Evolutionary conservation across 92 coral and sea anemone species (phyloP).

Genomic region (Scolanthus callimorphus): DNA sequence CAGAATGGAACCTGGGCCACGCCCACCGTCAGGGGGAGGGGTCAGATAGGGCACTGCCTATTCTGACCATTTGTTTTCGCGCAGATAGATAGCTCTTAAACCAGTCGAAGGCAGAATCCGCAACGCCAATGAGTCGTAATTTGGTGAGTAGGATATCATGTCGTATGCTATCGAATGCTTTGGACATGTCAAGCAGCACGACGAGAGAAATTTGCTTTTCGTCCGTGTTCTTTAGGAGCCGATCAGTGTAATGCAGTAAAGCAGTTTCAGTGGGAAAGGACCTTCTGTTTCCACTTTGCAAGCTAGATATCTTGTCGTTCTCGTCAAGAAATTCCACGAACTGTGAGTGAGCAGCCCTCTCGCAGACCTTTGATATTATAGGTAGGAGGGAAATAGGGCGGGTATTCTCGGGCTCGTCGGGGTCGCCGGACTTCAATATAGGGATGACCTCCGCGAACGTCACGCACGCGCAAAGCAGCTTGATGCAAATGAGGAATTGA

Average conservation of each 20-base stretch:
- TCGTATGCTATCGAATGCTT: slow-evolving; percentile 48
- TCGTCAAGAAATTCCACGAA: slow-evolving; percentile 12
- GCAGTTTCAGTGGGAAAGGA: slow-evolving; percentile 37
- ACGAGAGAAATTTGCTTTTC: slow-evolving; percentile 12
- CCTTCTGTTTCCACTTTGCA: slow-evolving; percentile 48
- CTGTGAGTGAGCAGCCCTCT: slow-evolving; percentile 21
- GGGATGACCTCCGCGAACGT: slow-evolving; percentile 44
- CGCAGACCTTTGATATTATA: slow-evolving; percentile 26
- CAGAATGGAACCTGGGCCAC: slow-evolving; percentile 49
- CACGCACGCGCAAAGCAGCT: slow-evolving; percentile 28
- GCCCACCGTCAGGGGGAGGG: slow-evolving; percentile 34
- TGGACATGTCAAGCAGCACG: slow-evolving; percentile 43
- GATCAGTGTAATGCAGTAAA: slow-evolving; percentile 36
- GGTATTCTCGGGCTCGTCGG: slow-evolving; percentile 49
- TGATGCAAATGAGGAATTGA: slow-evolving; percentile 35
- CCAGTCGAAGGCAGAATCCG: slow-evolving; percentile 17
- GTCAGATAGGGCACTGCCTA: slow-evolving; percentile 28
- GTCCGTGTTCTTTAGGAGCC: slow-evolving; percentile 50
- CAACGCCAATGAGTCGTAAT: slow-evolving; percentile 17
- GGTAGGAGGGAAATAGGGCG: slow-evolving; percentile 38
- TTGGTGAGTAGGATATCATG: slow-evolving; percentile 24
- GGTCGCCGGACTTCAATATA: slow-evolving; percentile 29
- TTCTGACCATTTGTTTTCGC: slow-evolving; percentile 29
- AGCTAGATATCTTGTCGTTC: slow-evolving; percentile 3
- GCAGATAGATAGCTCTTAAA: slow-evolving; percentile 28